Evolutionary conservation across 1,140 invertebrate genomes (phyloP).

Genomic region (Drosophila lini): DNA sequence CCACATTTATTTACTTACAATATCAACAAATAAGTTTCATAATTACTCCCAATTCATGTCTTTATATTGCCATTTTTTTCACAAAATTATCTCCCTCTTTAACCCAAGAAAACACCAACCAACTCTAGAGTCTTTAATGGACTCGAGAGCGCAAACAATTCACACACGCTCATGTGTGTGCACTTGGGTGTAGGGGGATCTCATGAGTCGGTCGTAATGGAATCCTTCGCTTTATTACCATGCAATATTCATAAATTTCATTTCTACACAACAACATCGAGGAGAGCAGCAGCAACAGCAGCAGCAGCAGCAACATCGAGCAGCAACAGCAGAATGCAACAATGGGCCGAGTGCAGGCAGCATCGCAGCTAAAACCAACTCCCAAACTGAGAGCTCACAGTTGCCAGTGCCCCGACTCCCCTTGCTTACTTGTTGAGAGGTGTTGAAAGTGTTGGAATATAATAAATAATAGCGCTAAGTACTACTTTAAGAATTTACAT

Average conservation of each 20-base stretch:
- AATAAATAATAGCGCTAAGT: slow-evolving; percentile 84
- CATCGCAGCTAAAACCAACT: slow-evolving; percentile 28
- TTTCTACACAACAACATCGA: slow-evolving; percentile 70
- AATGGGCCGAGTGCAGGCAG: slow-evolving; percentile 63
- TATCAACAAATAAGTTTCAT: neutral
- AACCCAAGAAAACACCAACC: neutral
- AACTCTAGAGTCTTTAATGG: slow-evolving; percentile 12
- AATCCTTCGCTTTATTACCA: slow-evolving; percentile 79
- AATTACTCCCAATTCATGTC: neutral
- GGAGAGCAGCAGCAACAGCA: slow-evolving; percentile 55
- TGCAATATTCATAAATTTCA: slow-evolving; percentile 82
- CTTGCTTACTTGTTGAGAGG: slow-evolving; percentile 81
- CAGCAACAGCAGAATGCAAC: slow-evolving; percentile 55
- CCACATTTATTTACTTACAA: neutral
- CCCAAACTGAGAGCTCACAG: slow-evolving; percentile 29
- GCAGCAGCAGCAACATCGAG: slow-evolving; percentile 40
- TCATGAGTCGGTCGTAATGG: slow-evolving; percentile 68
- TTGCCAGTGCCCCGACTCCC: slow-evolving; percentile 39
- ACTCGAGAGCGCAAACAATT: slow-evolving; percentile 30
- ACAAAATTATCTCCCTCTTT: no score
- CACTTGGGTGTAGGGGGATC: slow-evolving; percentile 30
- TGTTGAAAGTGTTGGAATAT: slow-evolving; percentile 84
- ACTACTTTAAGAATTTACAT: slow-evolving; percentile 84
- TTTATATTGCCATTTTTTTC: neutral
- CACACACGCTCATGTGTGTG: slow-evolving; percentile 21